Percentiles rank a stretch among this genome's conserved stretches.
Conservation (phyloP, 2,888 invertebrate species). For the Rhogogaster chlorosoma region DNA sequence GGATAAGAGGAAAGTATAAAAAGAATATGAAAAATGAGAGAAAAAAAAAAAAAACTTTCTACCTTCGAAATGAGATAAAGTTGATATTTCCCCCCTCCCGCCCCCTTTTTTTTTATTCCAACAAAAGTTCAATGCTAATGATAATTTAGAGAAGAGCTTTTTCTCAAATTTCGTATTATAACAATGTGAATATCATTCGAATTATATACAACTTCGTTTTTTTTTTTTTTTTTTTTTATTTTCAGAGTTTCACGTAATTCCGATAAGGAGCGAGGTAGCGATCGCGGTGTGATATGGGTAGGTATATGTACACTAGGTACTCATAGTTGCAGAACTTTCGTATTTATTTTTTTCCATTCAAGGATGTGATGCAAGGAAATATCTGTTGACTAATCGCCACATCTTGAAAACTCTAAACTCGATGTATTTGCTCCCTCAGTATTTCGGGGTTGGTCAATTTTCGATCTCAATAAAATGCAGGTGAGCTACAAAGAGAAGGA, state of each 20-base stretch:
- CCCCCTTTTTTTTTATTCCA: neutral
- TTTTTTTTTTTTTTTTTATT: neutral
- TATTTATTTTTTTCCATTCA: neutral
- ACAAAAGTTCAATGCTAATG: slow-evolving; percentile 19
- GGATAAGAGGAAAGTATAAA: neutral
- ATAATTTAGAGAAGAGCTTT: neutral
- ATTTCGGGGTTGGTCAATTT: neutral
- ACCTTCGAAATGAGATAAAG: slow-evolving; percentile 17
- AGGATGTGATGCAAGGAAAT: neutral
- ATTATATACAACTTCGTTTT: neutral
- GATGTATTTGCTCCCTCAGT: no score
- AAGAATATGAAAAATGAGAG: neutral
- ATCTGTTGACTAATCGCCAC: neutral
- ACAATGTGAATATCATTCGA: neutral
- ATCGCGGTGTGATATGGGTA: neutral
- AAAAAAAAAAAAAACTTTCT: neutral
- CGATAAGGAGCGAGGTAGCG: neutral
- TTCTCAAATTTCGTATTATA: neutral
- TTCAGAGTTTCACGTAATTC: no score
- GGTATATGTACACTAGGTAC: neutral
- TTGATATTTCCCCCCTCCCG: no score
- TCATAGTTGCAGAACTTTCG: neutral
- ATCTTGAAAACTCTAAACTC: neutral
- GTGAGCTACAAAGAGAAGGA: neutral
- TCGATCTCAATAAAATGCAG: no score